These are phyloP conservation scores for Steinernema scapterisci DNA, from an alignment of 2,888 invertebrate species.

Conservation along the genomic window DNA sequence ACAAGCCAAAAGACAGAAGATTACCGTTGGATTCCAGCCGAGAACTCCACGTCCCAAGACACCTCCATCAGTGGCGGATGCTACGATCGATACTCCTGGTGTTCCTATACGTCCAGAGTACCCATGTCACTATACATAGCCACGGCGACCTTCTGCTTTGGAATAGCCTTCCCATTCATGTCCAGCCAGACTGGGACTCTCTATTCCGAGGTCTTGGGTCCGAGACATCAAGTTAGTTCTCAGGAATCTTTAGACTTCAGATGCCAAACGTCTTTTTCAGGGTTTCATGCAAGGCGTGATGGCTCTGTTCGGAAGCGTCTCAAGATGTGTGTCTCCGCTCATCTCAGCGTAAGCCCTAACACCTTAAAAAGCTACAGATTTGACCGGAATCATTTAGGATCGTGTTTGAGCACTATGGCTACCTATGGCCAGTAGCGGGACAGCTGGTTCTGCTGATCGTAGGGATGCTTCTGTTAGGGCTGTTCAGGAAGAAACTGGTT, in stretches of 20 bases:
- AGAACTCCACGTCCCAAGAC: not conserved
- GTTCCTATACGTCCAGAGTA: slow-evolving; percentile 13
- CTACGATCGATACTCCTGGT: slow-evolving; percentile 33
- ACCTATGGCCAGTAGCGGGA: slow-evolving; percentile 10
- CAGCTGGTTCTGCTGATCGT: not conserved
- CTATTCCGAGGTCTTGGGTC: slow-evolving; percentile 18
- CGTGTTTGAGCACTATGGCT: slow-evolving; percentile 19
- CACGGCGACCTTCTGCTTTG: slow-evolving; percentile 13
- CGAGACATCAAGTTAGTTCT: slow-evolving; percentile 11
- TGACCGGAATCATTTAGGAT: not conserved
- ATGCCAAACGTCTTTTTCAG: not conserved
- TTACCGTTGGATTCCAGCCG: not conserved
- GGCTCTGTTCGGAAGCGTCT: not conserved
- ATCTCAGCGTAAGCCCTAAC: slow-evolving; percentile 12
- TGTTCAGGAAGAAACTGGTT: not conserved
- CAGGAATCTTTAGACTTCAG: no score
- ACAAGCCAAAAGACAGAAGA: not conserved
- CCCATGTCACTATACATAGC: not conserved
- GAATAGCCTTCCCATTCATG: slow-evolving; percentile 13
- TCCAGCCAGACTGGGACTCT: slow-evolving; percentile 9
- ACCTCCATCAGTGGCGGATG: slow-evolving; percentile 41
- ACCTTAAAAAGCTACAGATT: not conserved
- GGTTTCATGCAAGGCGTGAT: slow-evolving; percentile 38
- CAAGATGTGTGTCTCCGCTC: slow-evolving; percentile 1
- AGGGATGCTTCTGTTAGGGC: not conserved